phyloP scores from a whole-genome alignment of 2,888 invertebrate species.

The Sarcophaga rosellei region DNA sequence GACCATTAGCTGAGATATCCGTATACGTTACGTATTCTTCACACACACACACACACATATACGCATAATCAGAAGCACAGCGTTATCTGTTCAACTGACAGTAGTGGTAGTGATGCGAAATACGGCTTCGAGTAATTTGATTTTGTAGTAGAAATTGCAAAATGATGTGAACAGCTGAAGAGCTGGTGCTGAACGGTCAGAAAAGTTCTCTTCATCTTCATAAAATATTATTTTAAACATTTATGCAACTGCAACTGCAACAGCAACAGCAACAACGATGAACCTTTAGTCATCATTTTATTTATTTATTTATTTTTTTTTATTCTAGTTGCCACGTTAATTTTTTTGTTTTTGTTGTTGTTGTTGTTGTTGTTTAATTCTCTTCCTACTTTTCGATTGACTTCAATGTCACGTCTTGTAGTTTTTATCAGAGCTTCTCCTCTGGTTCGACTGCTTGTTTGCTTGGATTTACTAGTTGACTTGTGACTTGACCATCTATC shows the following conservation, averaged over 20 bases:
- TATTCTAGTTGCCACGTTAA: too few relatives aligned
- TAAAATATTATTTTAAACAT: conserved; percentile 51
- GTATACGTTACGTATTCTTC: neutral
- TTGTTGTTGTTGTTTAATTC: too few relatives aligned
- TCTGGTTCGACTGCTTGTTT: conserved; percentile 37
- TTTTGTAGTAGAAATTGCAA: conserved; percentile 8
- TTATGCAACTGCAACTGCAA: conserved; percentile 1
- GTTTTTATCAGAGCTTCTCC: conserved; percentile 46
- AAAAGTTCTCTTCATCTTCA: conserved; percentile 38
- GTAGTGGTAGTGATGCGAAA: conserved; percentile 1
- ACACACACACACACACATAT: neutral
- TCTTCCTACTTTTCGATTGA: conserved; percentile 6
- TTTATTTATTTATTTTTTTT: conserved; percentile 1
- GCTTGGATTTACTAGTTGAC: neutral
- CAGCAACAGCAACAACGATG: neutral
- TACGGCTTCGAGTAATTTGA: neutral
- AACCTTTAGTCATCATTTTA: conserved; percentile 45
- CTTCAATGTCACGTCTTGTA: conserved; percentile 57
- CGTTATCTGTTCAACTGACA: conserved; percentile 1
- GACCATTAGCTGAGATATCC: conserved; percentile 60
- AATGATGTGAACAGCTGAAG: conserved; percentile 7
- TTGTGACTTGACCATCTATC: conserved; percentile 34
- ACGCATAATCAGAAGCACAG: neutral
- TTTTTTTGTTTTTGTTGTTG: neutral
- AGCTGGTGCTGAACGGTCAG: neutral